Evolutionary conservation across 2,797 vertebrate genomes (phyloP).

Genomic region (Tapera naevia): DNA sequence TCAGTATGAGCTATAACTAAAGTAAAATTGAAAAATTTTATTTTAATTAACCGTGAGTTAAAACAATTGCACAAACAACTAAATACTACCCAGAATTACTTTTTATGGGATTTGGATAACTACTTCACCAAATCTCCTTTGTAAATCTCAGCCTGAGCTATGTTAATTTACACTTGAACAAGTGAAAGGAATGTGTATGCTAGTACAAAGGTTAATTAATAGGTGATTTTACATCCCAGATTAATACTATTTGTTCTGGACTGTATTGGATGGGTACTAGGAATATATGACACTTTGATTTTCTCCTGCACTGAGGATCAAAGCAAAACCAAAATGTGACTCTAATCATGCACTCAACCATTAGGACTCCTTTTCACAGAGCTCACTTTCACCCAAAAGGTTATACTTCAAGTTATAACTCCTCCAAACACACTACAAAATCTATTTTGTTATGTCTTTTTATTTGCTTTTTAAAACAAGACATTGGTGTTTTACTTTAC

Average conservation of each 20-base stretch:
- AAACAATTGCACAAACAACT: not conserved
- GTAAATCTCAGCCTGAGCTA: not conserved
- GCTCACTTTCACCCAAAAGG: not conserved
- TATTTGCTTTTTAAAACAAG: not conserved
- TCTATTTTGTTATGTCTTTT: not conserved
- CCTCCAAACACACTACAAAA: not conserved
- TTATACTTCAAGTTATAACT: not conserved
- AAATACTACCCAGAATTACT: not conserved
- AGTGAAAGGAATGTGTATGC: not conserved
- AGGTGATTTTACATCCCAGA: not conserved
- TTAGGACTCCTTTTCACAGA: not conserved
- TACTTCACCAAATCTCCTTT: not conserved
- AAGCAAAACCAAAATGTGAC: not conserved
- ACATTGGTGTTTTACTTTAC: not conserved
- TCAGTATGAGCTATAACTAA: not conserved
- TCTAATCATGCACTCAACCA: not conserved
- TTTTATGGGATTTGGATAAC: not conserved
- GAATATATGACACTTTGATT: not conserved
- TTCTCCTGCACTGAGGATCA: not conserved
- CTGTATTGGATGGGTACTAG: not conserved
- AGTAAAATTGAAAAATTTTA: not conserved
- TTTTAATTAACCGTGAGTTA: not conserved
- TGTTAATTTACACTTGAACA: not conserved
- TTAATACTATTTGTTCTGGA: not conserved
- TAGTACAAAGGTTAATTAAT: constrained; percentile 8